Conservation (phyloP, 2,113 vertebrate species). For the Eublepharis macularius region DNA sequence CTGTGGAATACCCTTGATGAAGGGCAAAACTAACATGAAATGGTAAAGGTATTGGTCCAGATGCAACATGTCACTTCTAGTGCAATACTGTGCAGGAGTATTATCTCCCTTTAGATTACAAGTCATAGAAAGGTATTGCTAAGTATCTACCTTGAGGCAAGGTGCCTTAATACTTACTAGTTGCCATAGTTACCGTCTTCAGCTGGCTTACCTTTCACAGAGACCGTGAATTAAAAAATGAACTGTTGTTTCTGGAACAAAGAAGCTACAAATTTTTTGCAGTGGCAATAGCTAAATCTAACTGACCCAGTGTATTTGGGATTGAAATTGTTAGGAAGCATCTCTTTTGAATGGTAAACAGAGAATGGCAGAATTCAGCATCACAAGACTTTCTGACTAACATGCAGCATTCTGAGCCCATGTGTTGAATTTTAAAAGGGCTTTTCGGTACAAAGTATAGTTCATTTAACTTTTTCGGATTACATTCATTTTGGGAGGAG, state of each 20-base stretch:
- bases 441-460: background rate
- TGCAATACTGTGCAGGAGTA: background rate
- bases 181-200: background rate
- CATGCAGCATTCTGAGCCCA: background rate
- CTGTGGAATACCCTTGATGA: background rate
- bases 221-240: constrained; percentile 1
- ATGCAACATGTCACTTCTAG: too few relatives aligned
- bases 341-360: background rate
- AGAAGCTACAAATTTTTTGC: background rate
- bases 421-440: background rate
- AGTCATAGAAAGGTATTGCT: background rate
- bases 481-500: background rate
- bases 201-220: background rate
- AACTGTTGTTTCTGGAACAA: background rate
- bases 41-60: background rate
- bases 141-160: background rate
- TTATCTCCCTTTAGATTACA: background rate
- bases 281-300: background rate
- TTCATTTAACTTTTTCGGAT: background rate
- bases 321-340: background rate
- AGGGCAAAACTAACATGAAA: background rate
- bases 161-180: background rate
- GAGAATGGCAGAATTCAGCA: background rate
- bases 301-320: background rate
- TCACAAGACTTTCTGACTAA: background rate